phyloP scores from a whole-genome alignment of 1,140 invertebrate species.

The Leptoteleia sp. region DNA sequence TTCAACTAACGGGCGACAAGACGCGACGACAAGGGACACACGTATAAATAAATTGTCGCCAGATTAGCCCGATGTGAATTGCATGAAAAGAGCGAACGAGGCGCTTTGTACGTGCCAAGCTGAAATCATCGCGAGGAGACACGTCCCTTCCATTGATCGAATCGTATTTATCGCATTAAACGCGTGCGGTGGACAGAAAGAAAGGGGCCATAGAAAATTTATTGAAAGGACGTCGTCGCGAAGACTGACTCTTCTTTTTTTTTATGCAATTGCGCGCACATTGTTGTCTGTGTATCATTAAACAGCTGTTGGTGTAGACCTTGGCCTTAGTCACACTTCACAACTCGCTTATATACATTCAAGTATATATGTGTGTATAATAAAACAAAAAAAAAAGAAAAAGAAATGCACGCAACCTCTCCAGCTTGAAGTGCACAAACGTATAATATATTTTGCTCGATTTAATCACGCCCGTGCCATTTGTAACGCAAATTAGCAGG shows the following conservation, averaged over 20 bases:
- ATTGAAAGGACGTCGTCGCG: constrained; percentile 33
- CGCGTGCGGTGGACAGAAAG: constrained; percentile 18
- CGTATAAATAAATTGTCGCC: constrained; percentile 20
- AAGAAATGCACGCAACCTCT: no score
- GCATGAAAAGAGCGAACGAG: constrained; percentile 32
- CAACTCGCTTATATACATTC: no score
- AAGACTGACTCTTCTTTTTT: constrained; percentile 21
- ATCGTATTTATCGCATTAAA: constrained; percentile 25
- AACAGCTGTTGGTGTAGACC: constrained; percentile 37
- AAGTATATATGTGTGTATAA: no score
- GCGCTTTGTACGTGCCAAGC: constrained; percentile 17
- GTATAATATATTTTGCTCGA: no score
- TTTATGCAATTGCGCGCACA: constrained; percentile 19
- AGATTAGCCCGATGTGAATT: constrained; percentile 25
- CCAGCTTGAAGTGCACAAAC: no score
- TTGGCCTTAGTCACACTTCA: constrained; percentile 47
- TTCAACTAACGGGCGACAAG: constrained; percentile 2
- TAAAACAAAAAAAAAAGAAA: no score
- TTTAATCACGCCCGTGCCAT: no score
- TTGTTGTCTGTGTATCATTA: constrained; percentile 14
- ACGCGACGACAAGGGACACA: constrained; percentile 3
- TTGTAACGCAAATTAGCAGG: no score
- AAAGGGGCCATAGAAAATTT: constrained; percentile 40
- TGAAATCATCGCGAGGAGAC: constrained; percentile 16
- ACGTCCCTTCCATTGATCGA: constrained; percentile 27